Evolutionary conservation across 2,113 vertebrate species (phyloP), one percentile per base, ranked within the genome.

Genomic region (Strigops habroptila): DNA sequence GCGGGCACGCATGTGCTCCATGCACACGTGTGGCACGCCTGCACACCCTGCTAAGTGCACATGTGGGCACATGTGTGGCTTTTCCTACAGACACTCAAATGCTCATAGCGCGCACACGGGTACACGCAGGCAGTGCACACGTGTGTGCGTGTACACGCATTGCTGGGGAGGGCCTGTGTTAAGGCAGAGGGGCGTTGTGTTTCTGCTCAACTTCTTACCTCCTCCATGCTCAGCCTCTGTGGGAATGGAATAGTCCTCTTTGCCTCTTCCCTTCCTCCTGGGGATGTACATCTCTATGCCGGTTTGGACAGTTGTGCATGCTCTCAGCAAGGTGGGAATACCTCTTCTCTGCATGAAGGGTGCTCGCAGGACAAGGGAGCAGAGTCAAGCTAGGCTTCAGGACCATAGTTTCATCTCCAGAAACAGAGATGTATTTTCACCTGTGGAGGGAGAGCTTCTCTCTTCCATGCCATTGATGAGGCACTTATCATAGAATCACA

Each of bases 71-170:
- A 1, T 1, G 7, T 22, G 18, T 3, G 11, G 28, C 63, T 57
- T n/a, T 28, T 11, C 27, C 64, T 28, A 1, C 0, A 8, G 77
- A 13, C n/a, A 57, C n/a, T 3, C 2, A 3, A 8, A 9, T 0
- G 14, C 55, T 65, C 25, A 1, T 3, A 5, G 39, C 2, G 51
- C 75, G 8, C 37, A 31, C 12, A 5, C 0, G 1, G 11, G 9
- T 31, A 18, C 4, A 14, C 16, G 30, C 25, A 2, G 39, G 30
- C 35, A 14, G 65, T 12, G 33, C 39, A 25, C 81, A 31, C 0
- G 1, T 0, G 1, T 12, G 59, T 78, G 51, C 2, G 0, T 2
- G 3, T 16, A 10, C 17, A 3, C 0, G 2, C 22, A 0, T 46
- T 10, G 19, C 62, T 52, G 67, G 53, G 15, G 25, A 79, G 64